Evolutionary conservation across 2,113 vertebrate species (phyloP).

Genomic region (Mungos mungo): DNA sequence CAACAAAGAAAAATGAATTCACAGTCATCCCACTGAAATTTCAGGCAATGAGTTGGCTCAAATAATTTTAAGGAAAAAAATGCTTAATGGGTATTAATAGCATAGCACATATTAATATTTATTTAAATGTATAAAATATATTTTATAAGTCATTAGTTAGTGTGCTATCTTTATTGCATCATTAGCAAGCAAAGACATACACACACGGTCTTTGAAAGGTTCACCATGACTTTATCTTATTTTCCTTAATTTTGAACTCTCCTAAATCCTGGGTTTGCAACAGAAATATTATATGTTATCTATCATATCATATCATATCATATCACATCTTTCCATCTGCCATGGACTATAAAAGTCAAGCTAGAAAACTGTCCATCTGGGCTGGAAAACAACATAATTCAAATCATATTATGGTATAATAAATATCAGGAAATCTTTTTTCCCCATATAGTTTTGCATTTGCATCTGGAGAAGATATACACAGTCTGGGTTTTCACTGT

Average conservation of each 20-base stretch:
- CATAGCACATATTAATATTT: not conserved
- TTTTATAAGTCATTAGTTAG: not conserved
- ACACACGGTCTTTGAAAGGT: not conserved
- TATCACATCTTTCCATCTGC: not conserved
- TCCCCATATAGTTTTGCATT: not conserved
- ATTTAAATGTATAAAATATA: not conserved
- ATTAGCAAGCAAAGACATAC: not conserved
- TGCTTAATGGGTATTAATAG: not conserved
- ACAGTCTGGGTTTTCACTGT: not conserved
- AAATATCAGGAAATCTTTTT: not conserved
- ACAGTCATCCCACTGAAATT: not conserved
- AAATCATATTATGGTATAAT: not conserved
- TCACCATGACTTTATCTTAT: not conserved
- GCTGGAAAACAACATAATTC: not conserved
- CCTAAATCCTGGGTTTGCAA: not conserved
- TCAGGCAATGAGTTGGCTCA: not conserved
- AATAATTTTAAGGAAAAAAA: not conserved
- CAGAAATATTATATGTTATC: not conserved
- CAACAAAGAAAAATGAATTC: not conserved
- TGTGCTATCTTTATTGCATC: not conserved
- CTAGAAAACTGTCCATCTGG: not conserved
- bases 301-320: not conserved
- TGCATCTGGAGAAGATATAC: not conserved
- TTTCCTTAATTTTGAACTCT: not conserved
- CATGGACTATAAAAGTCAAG: not conserved